Percentiles rank a stretch among this genome's conserved stretches.
Evolutionary conservation across 92 coral and sea anemone species (phyloP).

Genomic region (Bergia puertoricense): DNA sequence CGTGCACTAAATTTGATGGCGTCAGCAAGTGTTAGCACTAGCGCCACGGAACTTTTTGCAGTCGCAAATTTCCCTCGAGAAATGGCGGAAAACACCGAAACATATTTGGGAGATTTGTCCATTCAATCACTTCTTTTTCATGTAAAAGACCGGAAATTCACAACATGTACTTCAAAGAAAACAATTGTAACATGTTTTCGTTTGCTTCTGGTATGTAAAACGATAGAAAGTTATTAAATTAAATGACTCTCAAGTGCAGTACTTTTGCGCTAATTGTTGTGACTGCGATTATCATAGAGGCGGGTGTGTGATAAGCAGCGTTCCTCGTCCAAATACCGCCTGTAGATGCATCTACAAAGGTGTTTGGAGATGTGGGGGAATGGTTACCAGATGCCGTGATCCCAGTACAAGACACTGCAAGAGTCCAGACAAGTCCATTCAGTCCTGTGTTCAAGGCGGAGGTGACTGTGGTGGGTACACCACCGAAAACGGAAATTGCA

Average conservation of each 20-base stretch:
- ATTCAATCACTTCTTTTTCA: too few relatives aligned
- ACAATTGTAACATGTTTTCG: too few relatives aligned
- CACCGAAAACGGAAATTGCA: neutral
- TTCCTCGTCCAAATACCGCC: neutral
- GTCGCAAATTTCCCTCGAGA: too few relatives aligned
- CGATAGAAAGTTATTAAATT: neutral
- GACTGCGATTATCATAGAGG: neutral
- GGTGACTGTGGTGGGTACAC: neutral
- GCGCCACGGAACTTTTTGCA: too few relatives aligned
- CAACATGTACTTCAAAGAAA: too few relatives aligned
- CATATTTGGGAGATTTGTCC: too few relatives aligned
- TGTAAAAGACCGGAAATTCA: too few relatives aligned
- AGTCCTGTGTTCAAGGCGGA: neutral
- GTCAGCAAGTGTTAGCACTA: too few relatives aligned
- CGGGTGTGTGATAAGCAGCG: neutral
- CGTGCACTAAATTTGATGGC: too few relatives aligned
- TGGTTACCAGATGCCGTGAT: neutral
- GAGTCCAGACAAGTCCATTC: neutral
- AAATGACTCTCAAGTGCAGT: too few relatives aligned
- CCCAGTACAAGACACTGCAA: neutral
- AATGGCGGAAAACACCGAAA: too few relatives aligned
- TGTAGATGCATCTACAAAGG: neutral
- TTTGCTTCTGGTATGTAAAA: too few relatives aligned
- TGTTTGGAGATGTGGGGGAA: neutral
- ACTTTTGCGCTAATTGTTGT: neutral